Conservation (phyloP, 2,113 vertebrate genomes). For the Petrocephalus zakoni region DNA sequence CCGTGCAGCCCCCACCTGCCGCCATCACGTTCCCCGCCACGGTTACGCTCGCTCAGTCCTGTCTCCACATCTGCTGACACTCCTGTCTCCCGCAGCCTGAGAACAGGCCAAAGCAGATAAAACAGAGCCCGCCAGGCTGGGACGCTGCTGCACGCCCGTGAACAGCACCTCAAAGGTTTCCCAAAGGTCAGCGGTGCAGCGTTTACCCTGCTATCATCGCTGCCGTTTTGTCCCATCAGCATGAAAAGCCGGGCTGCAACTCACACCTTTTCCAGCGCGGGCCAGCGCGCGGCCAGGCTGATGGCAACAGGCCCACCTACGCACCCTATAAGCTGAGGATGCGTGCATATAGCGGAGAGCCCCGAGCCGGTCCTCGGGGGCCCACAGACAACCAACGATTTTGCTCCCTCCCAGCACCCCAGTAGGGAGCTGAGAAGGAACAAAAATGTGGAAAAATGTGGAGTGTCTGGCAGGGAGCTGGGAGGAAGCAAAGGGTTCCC, state of each 20-base stretch:
- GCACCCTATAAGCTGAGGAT: neutral
- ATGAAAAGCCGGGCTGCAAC: neutral
- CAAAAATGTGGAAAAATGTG: neutral
- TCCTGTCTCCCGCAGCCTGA: neutral
- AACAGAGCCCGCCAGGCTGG: neutral
- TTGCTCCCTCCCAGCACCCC: neutral
- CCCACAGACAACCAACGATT: neutral
- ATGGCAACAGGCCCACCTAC: neutral
- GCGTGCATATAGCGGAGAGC: neutral
- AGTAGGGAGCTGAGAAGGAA: neutral
- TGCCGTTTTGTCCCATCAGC: neutral
- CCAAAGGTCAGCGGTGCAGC: neutral
- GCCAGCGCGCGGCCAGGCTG: neutral
- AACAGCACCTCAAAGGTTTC: neutral
- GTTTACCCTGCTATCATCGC: neutral
- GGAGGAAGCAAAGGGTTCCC: neutral
- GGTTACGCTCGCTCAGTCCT: neutral
- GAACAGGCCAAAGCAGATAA: neutral
- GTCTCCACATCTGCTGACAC: slow-evolving; percentile 4
- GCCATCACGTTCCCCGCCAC: neutral
- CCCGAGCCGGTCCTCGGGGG: neutral
- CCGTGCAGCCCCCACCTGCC: neutral
- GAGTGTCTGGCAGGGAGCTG: neutral
- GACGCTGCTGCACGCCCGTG: neutral
- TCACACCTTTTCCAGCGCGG: neutral